Base-by-base conservation (phyloP, 2,888 invertebrate species). In the Leucozona laternaria region DNA sequence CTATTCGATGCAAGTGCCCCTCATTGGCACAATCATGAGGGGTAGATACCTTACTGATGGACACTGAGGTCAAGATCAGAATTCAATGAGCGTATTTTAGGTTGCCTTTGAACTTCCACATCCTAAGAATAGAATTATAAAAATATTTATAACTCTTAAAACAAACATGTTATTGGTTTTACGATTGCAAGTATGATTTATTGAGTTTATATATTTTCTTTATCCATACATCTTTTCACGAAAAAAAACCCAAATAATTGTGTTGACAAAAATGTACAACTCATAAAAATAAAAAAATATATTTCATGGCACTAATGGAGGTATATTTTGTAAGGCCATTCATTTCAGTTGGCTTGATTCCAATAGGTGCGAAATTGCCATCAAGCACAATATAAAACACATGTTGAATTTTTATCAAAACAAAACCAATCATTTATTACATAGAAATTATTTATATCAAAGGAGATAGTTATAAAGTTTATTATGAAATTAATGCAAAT, bases 301-400 rank as follows among this genome's bases (percentile, higher is more conserved):
- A 53, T 37, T 10, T 50, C 11, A 20, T 5, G 8, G 20, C 6
- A 13, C 4, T 37, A 20, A 60, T 15, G 60, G 17, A 43, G 40
- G 68, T 68, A 25, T 68, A 22, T 53, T 73, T 68, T 68, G 55
- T 75, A 71, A 79, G 79, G 68, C 62, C 80, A 75, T 75, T 75
- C 34, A 80, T 68, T 70, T 57, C 45, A 80, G 11, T 80, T 80
- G 80, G 80, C 80, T 43, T 1, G 1, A 17, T 15, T 60, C 80
- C 80, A 80, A 80, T 53, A 22, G 34, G 68, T 34, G n/a, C 11
- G 25, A 53, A 68, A 68, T 34, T 43, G 13, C 53, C 37, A n/a
- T n/a, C 68, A 75, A 50, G 20, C 25, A 22, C 45, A 10, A 62
- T 37, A 53, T 22, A 25, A 53, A 75, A 64, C 62, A 75, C 53